Conservation (phyloP, 2,888 invertebrate species). For the Protodeltote pygarga region DNA sequence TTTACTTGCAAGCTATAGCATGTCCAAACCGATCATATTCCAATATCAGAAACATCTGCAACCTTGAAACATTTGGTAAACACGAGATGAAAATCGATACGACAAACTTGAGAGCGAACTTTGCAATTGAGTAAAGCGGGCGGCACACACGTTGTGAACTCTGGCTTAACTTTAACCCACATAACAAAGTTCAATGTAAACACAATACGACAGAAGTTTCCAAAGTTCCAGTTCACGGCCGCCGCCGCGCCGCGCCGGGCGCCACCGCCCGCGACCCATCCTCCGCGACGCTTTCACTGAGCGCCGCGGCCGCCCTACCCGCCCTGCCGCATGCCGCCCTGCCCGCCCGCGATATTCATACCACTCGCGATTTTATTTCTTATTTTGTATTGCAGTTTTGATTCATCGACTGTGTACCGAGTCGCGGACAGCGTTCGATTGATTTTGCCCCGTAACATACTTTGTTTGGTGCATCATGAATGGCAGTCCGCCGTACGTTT, state of each 20-base stretch:
- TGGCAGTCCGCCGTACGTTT: constrained; percentile 21
- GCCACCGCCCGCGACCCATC: constrained; percentile 50
- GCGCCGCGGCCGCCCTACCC: constrained; percentile 28
- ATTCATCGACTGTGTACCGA: constrained; percentile 45
- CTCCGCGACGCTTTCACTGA: constrained; percentile 36
- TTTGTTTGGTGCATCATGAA: constrained; percentile 40
- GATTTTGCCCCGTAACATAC: constrained; percentile 44
- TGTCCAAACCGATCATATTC: constrained; percentile 15
- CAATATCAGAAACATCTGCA: constrained; percentile 49
- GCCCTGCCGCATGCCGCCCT: constrained; percentile 15
- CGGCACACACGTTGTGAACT: constrained; percentile 83
- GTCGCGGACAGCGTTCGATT: constrained; percentile 42
- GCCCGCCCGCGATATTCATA: constrained; percentile 46
- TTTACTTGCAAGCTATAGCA: no score
- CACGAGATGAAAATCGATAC: constrained; percentile 85
- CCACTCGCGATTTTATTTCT: constrained; percentile 41
- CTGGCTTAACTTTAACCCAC: constrained; percentile 87
- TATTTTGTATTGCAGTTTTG: constrained; percentile 49
- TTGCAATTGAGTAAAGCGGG: constrained; percentile 79
- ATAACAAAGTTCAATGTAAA: constrained; percentile 87
- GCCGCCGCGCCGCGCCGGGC: constrained; percentile 70
- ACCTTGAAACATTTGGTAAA: constrained; percentile 84
- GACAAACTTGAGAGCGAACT: constrained; percentile 81
- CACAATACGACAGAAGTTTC: constrained; percentile 85
- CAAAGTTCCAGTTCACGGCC: constrained; percentile 86